Evolutionary conservation across 2,797 vertebrate species (phyloP), one percentile per base, ranked within the genome.

Genomic region (Crax fasciolata): DNA sequence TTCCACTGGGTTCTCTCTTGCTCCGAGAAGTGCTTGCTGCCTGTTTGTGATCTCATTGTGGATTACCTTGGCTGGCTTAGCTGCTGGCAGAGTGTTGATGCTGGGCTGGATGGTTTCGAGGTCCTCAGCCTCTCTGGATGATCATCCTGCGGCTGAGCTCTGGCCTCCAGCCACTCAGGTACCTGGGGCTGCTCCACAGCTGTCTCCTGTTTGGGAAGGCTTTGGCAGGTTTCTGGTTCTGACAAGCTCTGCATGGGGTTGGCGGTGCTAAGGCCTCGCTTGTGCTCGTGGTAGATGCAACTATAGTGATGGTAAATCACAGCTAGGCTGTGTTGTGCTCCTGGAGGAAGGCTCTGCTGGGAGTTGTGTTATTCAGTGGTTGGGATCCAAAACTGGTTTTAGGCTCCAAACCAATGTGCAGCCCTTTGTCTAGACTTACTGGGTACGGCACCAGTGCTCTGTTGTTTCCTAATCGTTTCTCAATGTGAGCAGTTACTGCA

Each of bases 141-240:
- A 70, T 68, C 38, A n/a, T 81, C 67, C 67, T 73, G 73, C 38
- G 48, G 57, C 79, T 63, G 52, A 76, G 23, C 63, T 39, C 66
- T 72, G 27, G n/a, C 66, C 90, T 75, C 39, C 41, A 87, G 77
- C 74, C 54, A 43, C 93, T 68, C 84, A 1, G 0, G 35, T 71
- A 66, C 75, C 71, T 70, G 77, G 32, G 70, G 1, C 0, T 55
- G 30, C 59, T 87, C 87, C 84, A 78, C 81, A 87, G 81, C 77
- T 91, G 63, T 89, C 55, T 67, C 67, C 61, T 65, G 39, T 83
- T 85, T 94, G 76, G 81, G 58, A 68, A 44, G 91, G 41, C 83
- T 92, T 74, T 35, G 35, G 35, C 35, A 35, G 35, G 35, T 35
- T 35, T 8, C 35, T 35, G 35, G 35, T 35, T 35, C 35, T 85